These are phyloP conservation scores for Eustalomyia histrio DNA, from an alignment of 2,888 invertebrate species.

Conservation along the genomic window DNA sequence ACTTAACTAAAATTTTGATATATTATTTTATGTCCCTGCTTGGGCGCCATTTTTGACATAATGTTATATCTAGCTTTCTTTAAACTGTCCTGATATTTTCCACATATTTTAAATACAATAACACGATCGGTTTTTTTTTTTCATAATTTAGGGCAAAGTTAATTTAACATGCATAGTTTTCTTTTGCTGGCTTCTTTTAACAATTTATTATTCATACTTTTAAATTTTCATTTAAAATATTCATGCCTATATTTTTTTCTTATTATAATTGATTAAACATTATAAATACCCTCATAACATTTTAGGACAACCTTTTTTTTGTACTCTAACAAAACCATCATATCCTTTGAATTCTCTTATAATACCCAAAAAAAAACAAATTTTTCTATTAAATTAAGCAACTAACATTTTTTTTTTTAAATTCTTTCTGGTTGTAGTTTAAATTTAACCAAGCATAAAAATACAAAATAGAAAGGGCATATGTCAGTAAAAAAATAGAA, in stretches of 20 bases:
- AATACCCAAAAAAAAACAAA: background rate
- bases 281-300: constrained; percentile 51
- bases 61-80: no score
- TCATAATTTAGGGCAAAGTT: no score
- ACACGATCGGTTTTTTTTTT: no score
- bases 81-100: no score
- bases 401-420: constrained; percentile 30
- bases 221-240: background rate
- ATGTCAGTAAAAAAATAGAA: constrained; percentile 30
- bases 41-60: no score
- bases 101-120: no score
- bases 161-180: no score
- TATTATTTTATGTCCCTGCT: no score
- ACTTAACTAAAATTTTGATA: no score
- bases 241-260: background rate
- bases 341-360: constrained; percentile 26
- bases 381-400: constrained; percentile 58
- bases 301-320: background rate
- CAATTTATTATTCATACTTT: background rate
- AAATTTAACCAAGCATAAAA: constrained; percentile 47
- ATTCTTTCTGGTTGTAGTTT: constrained; percentile 17
- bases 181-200: no score
- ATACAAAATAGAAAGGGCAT: constrained; percentile 29
- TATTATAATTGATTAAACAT: constrained; percentile 59
- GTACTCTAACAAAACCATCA: constrained; percentile 20